These are phyloP conservation scores for Todus mexicanus DNA, from an alignment of 2,797 vertebrate genomes.

Conservation along the genomic window DNA sequence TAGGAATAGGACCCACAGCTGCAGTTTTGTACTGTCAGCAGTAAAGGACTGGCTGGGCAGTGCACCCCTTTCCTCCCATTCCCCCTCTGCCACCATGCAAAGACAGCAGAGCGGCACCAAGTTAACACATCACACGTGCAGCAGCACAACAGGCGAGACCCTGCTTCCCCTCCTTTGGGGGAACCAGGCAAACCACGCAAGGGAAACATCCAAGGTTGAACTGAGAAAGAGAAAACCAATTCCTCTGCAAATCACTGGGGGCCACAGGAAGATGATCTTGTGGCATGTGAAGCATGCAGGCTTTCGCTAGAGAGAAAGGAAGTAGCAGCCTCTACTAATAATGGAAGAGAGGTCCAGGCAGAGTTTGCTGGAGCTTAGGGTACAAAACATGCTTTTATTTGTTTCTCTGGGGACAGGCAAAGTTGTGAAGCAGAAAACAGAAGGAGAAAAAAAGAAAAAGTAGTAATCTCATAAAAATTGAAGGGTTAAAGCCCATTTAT, in stretches of 20 bases:
- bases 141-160: accelerated
- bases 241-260: background rate
- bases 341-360: background rate
- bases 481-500: background rate
- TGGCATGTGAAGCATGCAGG: conserved; percentile 3
- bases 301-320: conserved; percentile 6
- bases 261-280: conserved; percentile 24
- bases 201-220: background rate
- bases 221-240: background rate
- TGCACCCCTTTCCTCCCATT: background rate
- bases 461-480: background rate
- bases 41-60: background rate
- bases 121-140: background rate
- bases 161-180: background rate
- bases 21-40: conserved; percentile 19
- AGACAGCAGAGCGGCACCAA: background rate
- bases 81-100: background rate
- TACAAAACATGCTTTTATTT: background rate
- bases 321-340: background rate
- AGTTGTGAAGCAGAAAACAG: background rate
- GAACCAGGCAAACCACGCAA: background rate
- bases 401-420: background rate
- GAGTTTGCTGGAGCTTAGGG: background rate
- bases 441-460: background rate
- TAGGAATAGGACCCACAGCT: conserved; percentile 48